A percentile compares a stretch with the other conserved stretches of the same genome.
phyloP scores from a whole-genome alignment of 1,140 invertebrate species.

The Lasioglossum baleicum region DNA sequence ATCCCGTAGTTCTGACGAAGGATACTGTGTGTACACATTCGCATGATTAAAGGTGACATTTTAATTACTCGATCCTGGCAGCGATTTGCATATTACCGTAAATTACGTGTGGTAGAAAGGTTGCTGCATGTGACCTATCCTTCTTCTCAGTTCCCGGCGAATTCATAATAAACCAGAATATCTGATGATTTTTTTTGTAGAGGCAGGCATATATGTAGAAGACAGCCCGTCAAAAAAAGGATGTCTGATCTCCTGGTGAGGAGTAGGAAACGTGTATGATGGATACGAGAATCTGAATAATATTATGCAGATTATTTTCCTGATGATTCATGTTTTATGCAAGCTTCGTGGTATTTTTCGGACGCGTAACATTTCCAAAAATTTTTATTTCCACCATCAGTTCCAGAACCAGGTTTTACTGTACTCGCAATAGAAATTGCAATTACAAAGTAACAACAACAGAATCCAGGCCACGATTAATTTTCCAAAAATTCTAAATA shows the following conservation, averaged over 20 bases:
- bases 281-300: neutral
- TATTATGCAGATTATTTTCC: neutral
- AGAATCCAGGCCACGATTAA: too few species aligned
- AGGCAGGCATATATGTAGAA: neutral
- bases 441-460: too few species aligned
- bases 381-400: neutral
- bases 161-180: neutral
- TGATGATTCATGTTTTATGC: too few species aligned
- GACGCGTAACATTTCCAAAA: too few species aligned
- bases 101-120: neutral
- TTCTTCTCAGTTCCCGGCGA: neutral
- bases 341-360: too few species aligned
- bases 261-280: neutral
- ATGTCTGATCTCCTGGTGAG: neutral
- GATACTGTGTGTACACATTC: neutral
- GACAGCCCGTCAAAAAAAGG: neutral
- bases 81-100: conserved; percentile 8
- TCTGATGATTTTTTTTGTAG: neutral
- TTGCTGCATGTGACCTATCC: neutral
- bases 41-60: conserved; percentile 9
- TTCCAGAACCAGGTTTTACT: too few species aligned
- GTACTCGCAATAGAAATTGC: too few species aligned
- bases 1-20: neutral
- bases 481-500: too few species aligned
- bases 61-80: conserved; percentile 14